Evolutionary conservation across 1,140 invertebrate species (phyloP).

Genomic region (Coboldia fuscipes): DNA sequence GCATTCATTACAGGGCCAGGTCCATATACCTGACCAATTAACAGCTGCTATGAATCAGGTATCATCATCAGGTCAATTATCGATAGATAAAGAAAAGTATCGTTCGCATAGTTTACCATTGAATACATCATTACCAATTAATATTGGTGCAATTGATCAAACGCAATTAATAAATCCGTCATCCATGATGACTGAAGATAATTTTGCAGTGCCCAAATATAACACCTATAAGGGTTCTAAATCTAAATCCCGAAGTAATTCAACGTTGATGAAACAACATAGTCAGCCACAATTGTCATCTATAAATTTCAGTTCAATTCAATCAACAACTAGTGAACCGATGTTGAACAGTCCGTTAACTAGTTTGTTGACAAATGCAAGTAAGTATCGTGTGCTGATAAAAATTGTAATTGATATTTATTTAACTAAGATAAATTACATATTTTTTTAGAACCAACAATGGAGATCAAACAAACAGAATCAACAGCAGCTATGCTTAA

Average conservation of each 20-base stretch:
- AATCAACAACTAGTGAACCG: slow-evolving; percentile 20
- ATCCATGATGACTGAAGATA: slow-evolving; percentile 7
- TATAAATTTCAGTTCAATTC: slow-evolving; percentile 10
- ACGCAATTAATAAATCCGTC: no score
- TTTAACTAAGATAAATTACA: no score
- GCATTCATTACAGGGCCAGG: no score
- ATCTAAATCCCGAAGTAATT: slow-evolving; percentile 14
- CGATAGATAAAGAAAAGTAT: slow-evolving; percentile 24
- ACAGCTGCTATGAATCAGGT: background rate
- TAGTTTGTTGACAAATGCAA: slow-evolving; percentile 17
- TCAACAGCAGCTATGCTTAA: slow-evolving; percentile 16
- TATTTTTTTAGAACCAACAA: background rate
- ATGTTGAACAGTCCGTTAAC: slow-evolving; percentile 20
- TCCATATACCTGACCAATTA: background rate
- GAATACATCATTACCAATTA: slow-evolving; percentile 23
- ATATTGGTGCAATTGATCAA: no score
- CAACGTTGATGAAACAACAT: slow-evolving; percentile 14
- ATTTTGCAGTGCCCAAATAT: slow-evolving; percentile 16
- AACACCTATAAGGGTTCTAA: slow-evolving; percentile 8
- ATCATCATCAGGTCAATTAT: background rate
- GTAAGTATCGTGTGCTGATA: slow-evolving; percentile 7
- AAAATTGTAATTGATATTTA: no score
- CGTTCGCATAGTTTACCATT: slow-evolving; percentile 32
- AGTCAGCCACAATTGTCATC: slow-evolving; percentile 8
- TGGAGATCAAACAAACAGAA: slow-evolving; percentile 7